phyloP scores from a whole-genome alignment of 2,888 invertebrate species.

The Heliconius hortense region DNA sequence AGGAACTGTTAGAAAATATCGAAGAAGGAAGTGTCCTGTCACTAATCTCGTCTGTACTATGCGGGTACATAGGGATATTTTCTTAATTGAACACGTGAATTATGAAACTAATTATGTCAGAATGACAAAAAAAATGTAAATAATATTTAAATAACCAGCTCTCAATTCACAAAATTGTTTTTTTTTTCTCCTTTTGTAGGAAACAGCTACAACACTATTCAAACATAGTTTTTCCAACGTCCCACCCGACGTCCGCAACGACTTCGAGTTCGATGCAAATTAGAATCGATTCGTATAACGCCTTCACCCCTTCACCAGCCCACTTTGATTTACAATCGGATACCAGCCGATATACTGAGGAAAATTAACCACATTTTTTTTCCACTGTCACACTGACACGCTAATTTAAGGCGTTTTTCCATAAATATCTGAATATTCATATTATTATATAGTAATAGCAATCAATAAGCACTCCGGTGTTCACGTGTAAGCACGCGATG shows the following conservation, averaged over 20 bases:
- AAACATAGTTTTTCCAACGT: slow-evolving; percentile 78
- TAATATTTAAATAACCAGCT: too few species aligned
- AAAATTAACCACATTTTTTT: slow-evolving; percentile 73
- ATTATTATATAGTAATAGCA: slow-evolving; percentile 67
- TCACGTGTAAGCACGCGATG: slow-evolving; percentile 81
- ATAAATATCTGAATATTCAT: slow-evolving; percentile 80
- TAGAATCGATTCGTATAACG: slow-evolving; percentile 78
- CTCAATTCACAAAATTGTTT: too few species aligned
- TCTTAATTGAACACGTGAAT: too few species aligned
- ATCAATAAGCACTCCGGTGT: slow-evolving; percentile 79
- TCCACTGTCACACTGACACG: slow-evolving; percentile 77
- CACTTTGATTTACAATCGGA: slow-evolving; percentile 79
- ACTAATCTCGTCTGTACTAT: too few species aligned
- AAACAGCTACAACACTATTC: slow-evolving; percentile 59
- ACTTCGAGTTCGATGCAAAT: slow-evolving; percentile 75
- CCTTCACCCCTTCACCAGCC: slow-evolving; percentile 80
- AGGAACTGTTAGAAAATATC: too few species aligned
- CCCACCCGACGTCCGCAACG: slow-evolving; percentile 74
- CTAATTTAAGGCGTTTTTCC: slow-evolving; percentile 79
- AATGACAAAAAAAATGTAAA: too few species aligned
- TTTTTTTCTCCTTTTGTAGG: too few species aligned
- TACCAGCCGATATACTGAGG: slow-evolving; percentile 66
- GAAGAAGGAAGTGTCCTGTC: too few species aligned
- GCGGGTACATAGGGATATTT: too few species aligned
- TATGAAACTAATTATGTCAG: too few species aligned